phyloP scores from a whole-genome alignment of 2,888 invertebrate genomes.

The Linyphia triangularis region DNA sequence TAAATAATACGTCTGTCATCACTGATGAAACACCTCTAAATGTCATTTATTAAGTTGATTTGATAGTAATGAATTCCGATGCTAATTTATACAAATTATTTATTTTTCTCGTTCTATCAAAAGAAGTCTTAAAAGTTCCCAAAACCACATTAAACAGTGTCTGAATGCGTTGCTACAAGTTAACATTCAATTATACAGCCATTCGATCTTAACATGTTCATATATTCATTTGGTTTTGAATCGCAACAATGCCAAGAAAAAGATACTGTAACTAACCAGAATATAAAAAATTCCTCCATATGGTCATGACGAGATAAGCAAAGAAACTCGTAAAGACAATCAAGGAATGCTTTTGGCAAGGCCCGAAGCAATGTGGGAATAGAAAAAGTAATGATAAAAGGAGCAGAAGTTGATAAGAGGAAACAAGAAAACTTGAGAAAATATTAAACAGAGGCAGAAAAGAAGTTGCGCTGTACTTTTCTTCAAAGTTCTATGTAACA shows the following conservation, averaged over 20 bases:
- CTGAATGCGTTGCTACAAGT: background rate
- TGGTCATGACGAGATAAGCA: slow-evolving; percentile 50
- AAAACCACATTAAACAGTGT: background rate
- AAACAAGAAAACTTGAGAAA: slow-evolving; percentile 36
- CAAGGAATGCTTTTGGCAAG: slow-evolving; percentile 50
- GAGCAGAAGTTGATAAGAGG: slow-evolving; percentile 47
- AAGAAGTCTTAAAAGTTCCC: too few relatives aligned
- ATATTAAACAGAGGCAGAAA: slow-evolving; percentile 41
- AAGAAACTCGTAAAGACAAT: slow-evolving; percentile 61
- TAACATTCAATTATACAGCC: background rate
- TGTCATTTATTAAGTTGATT: too few relatives aligned
- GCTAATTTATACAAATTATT: too few relatives aligned
- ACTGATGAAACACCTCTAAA: too few relatives aligned
- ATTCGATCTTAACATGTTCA: background rate
- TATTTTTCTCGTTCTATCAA: too few relatives aligned
- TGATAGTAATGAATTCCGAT: too few relatives aligned
- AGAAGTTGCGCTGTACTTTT: background rate
- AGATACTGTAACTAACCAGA: background rate
- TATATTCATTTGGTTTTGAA: slow-evolving; percentile 57
- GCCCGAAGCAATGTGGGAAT: slow-evolving; percentile 18
- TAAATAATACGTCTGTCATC: too few relatives aligned
- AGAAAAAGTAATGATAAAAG: slow-evolving; percentile 3
- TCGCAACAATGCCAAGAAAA: slow-evolving; percentile 36
- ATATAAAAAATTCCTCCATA: slow-evolving; percentile 44
- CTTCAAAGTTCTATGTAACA: slow-evolving; percentile 31